Evolutionary conservation across 2,888 invertebrate genomes (phyloP).

Genomic region (Adelognathus sp.): DNA sequence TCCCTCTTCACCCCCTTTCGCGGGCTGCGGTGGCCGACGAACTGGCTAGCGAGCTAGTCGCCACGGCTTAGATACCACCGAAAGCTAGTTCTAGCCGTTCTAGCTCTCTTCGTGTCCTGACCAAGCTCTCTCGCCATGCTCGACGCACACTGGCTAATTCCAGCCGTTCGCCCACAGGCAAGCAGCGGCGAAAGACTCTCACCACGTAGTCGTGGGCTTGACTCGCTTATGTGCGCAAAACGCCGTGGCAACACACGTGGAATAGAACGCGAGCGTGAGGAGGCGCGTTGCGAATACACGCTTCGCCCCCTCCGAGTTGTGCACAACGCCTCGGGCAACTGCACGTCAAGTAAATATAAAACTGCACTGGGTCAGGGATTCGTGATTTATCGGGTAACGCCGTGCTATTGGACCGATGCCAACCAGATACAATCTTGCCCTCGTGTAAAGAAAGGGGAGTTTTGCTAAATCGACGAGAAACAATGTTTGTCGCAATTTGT

Average conservation of each 20-base stretch:
- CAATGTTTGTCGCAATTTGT: too few relatives aligned
- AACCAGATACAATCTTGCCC: conserved; percentile 71
- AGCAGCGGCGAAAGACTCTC: conserved; percentile 47
- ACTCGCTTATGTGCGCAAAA: neutral
- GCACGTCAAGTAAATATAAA: conserved; percentile 74
- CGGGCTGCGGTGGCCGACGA: conserved; percentile 29
- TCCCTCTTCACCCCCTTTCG: conserved; percentile 48
- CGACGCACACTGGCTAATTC: conserved; percentile 54
- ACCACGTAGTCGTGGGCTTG: conserved; percentile 1
- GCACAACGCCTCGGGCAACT: conserved; percentile 28
- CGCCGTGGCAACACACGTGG: neutral
- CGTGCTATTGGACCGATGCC: conserved; percentile 76
- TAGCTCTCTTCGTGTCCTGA: conserved; percentile 21
- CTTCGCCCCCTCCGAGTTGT: neutral
- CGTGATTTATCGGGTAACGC: conserved; percentile 78
- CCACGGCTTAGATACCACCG: neutral
- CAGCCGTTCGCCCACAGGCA: conserved; percentile 44
- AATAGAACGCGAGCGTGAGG: neutral
- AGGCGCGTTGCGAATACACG: neutral
- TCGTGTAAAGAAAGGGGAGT: conserved; percentile 3
- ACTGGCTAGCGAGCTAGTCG: conserved; percentile 8
- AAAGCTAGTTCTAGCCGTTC: conserved; percentile 49
- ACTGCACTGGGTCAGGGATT: conserved; percentile 81
- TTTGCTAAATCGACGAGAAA: neutral
- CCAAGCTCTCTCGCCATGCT: conserved; percentile 56